A percentile compares a stretch with the other conserved stretches of the same genome.
phyloP scores from a whole-genome alignment of 2,113 vertebrate species.

The Todiramphus chloris region DNA sequence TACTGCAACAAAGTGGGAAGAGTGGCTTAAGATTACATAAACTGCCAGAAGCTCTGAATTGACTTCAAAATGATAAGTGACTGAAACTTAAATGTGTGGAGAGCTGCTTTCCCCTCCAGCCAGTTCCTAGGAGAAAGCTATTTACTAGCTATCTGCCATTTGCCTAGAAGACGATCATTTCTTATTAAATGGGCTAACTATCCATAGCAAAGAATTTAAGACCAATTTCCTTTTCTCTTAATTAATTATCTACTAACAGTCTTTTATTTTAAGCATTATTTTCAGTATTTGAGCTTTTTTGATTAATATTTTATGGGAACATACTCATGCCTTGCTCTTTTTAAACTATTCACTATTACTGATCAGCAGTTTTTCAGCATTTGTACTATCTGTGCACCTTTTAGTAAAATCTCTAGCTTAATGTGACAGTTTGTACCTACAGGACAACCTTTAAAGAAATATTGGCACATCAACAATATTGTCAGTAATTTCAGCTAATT shows the following conservation, averaged over 20 bases:
- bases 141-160: slow-evolving; percentile 24
- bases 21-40: slow-evolving; percentile 19
- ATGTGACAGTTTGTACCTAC: background rate
- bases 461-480: background rate
- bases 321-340: background rate
- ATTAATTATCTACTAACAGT: slow-evolving; percentile 43
- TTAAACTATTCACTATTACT: background rate
- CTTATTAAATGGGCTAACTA: slow-evolving; percentile 34
- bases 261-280: slow-evolving; percentile 33
- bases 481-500: background rate
- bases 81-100: slow-evolving; percentile 28
- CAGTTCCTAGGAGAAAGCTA: slow-evolving; percentile 19
- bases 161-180: slow-evolving; percentile 16
- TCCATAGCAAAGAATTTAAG: slow-evolving; percentile 21
- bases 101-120: slow-evolving; percentile 13
- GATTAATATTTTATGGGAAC: slow-evolving; percentile 58
- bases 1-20: slow-evolving; percentile 21
- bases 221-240: slow-evolving; percentile 26
- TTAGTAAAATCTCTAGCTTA: background rate
- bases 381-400: background rate
- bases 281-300: slow-evolving; percentile 49
- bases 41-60: slow-evolving; percentile 39
- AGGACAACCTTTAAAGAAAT: background rate
- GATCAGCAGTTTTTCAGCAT: background rate
- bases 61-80: slow-evolving; percentile 53